These are phyloP conservation scores for Eupristina koningsbergeri DNA, from an alignment of 1,140 invertebrate genomes.

Conservation along the genomic window DNA sequence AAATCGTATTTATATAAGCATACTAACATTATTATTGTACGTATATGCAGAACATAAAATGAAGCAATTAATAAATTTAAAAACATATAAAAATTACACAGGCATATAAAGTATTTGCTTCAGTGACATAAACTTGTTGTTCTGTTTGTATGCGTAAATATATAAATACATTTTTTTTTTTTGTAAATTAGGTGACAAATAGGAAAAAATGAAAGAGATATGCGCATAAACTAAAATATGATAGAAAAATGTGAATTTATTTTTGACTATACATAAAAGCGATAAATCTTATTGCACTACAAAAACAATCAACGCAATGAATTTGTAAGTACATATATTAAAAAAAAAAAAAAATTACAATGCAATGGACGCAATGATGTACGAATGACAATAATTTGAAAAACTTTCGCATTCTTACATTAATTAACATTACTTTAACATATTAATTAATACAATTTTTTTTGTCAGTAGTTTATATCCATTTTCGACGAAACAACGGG, in stretches of 20 bases:
- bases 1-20: background rate
- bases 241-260: conserved; percentile 38
- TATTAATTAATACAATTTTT: background rate
- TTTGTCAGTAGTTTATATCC: background rate
- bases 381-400: conserved; percentile 2
- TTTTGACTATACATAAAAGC: conserved; percentile 31
- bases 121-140: background rate
- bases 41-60: background rate
- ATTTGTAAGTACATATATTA: conserved; percentile 19
- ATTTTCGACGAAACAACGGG: background rate
- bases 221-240: conserved; percentile 16
- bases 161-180: too few species aligned
- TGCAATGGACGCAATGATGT: background rate
- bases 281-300: conserved; percentile 24
- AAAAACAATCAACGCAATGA: conserved; percentile 7
- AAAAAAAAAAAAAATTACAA: background rate
- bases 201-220: conserved; percentile 31
- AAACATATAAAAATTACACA: background rate
- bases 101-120: background rate
- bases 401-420: background rate
- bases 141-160: background rate
- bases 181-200: background rate
- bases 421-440: too few species aligned
- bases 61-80: conserved; percentile 2
- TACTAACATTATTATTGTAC: background rate